Percentiles rank a stretch among this genome's conserved stretches.
These are phyloP conservation scores for Ischnura elegans DNA, from an alignment of 2,888 invertebrate genomes.

Conservation along the genomic window DNA sequence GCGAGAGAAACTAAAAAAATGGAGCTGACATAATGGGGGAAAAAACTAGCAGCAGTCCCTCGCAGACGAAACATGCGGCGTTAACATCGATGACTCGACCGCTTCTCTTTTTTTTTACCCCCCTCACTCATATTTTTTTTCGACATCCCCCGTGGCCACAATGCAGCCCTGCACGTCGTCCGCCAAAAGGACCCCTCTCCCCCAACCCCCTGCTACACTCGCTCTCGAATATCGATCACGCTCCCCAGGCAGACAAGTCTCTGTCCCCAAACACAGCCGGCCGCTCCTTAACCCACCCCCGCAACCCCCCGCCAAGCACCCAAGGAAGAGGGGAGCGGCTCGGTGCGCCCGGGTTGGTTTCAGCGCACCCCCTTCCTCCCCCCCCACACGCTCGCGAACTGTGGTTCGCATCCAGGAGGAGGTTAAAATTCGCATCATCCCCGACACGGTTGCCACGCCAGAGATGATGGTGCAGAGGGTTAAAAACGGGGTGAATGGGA, in stretches of 20 bases:
- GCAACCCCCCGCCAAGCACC: not conserved
- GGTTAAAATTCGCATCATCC: not conserved
- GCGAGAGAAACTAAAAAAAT: not conserved
- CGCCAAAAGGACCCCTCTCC: not conserved
- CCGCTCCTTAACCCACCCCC: conserved; percentile 18
- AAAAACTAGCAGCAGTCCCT: not conserved
- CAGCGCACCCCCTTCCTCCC: not conserved
- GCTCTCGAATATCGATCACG: conserved; percentile 18
- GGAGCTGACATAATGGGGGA: not conserved
- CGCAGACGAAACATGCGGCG: not conserved
- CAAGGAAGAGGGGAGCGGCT: not conserved
- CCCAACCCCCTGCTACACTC: not conserved
- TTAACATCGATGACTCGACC: not conserved
- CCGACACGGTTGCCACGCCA: not conserved
- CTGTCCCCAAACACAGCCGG: conserved; percentile 35
- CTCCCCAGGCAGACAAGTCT: conserved; percentile 38
- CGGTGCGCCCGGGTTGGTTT: not conserved
- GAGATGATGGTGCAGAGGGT: too few species aligned
- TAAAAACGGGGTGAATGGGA: too few species aligned
- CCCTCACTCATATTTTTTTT: not conserved
- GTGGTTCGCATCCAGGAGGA: not conserved
- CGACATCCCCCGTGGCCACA: not conserved
- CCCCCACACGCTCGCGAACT: not conserved
- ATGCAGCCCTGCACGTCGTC: conserved; percentile 29
- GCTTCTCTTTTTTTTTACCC: not conserved